Conservation (phyloP, 2,797 vertebrate genomes). For the Amniataba percoides region DNA sequence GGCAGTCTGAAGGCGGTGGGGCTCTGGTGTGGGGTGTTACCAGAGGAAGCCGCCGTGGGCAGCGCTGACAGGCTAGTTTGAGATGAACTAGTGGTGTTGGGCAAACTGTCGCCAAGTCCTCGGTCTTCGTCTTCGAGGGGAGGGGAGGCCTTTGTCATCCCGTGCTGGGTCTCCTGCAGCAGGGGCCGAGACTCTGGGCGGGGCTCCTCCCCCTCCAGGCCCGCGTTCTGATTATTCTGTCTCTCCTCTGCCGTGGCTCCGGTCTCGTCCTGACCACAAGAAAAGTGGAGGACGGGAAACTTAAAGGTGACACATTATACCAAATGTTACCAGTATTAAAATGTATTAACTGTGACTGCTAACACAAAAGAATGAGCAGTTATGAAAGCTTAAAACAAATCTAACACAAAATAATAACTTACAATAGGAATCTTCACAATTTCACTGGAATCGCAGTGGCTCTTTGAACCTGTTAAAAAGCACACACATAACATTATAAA, state of each 20-base stretch:
- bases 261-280: conserved; percentile 71
- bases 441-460: conserved; percentile 67
- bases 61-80: conserved; percentile 86
- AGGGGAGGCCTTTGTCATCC: conserved; percentile 78
- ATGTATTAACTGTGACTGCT: background rate
- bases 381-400: background rate
- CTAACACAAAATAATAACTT: conserved; percentile 57
- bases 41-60: conserved; percentile 74
- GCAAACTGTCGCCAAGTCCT: conserved; percentile 87
- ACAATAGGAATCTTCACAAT: conserved; percentile 87
- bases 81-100: conserved; percentile 88
- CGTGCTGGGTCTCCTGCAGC: conserved; percentile 84
- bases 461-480: conserved; percentile 70
- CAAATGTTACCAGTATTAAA: background rate
- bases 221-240: conserved; percentile 83
- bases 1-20: conserved; percentile 66
- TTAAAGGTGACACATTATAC: background rate
- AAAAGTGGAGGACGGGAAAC: background rate
- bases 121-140: conserved; percentile 86
- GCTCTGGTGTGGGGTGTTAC: conserved; percentile 80
- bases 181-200: conserved; percentile 82
- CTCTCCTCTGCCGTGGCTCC: conserved; percentile 81
- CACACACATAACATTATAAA: conserved; percentile 27
- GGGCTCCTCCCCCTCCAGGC: conserved; percentile 82
- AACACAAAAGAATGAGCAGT: background rate